Evolutionary conservation across 2,888 invertebrate genomes (phyloP).

Genomic region (Microctonus hyperodae): DNA sequence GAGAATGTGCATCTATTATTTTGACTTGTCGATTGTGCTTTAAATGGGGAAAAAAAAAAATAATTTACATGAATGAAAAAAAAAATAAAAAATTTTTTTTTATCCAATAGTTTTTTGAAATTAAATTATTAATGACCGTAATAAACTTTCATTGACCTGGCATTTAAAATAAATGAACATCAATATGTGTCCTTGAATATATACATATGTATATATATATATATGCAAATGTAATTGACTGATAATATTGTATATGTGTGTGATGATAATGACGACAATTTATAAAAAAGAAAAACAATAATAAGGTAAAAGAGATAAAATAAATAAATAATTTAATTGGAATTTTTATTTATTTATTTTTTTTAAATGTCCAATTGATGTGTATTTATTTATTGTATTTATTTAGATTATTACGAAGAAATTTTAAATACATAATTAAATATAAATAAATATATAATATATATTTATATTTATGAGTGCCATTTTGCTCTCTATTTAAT

Average conservation of each 20-base stretch:
- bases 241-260: neutral
- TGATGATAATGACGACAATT: neutral
- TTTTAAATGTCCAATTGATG: too few relatives aligned
- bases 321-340: too few relatives aligned
- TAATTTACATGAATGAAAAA: neutral
- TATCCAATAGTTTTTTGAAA: neutral
- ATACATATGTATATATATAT: too few relatives aligned
- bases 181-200: neutral
- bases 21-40: neutral
- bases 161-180: neutral
- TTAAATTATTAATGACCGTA: neutral
- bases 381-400: too few relatives aligned
- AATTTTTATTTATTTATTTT: too few relatives aligned
- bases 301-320: too few relatives aligned
- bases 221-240: neutral
- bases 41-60: neutral
- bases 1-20: neutral
- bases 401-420: too few relatives aligned
- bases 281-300: too few relatives aligned
- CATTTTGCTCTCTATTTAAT: conserved; percentile 12
- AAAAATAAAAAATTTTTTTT: neutral
- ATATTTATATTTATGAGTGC: neutral
- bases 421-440: neutral
- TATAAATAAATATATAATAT: neutral
- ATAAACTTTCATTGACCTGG: neutral